Evolutionary conservation across 1,140 invertebrate species (phyloP).

Genomic region (Lepidurus couesii): DNA sequence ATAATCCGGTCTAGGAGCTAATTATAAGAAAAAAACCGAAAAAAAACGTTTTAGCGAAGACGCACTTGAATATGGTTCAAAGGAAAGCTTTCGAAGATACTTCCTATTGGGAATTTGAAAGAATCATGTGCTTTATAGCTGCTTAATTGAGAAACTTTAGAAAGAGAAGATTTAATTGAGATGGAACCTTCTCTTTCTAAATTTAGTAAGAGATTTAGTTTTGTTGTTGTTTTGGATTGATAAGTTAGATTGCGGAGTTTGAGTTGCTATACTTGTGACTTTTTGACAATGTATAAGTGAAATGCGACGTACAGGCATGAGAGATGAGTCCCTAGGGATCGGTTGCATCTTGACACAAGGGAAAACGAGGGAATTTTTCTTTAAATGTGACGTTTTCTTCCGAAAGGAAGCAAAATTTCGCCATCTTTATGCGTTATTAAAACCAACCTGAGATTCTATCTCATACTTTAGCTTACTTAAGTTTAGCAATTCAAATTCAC

Average conservation of each 20-base stretch:
- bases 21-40: conserved; percentile 30
- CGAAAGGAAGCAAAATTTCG: neutral
- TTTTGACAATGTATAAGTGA: conserved; percentile 24
- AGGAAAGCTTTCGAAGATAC: neutral
- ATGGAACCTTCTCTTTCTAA: no score
- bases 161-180: neutral
- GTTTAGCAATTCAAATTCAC: no score
- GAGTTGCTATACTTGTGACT: no score
- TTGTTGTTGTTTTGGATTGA: neutral
- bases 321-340: conserved; percentile 30
- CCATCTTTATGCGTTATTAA: no score
- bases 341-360: neutral
- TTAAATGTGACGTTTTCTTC: neutral
- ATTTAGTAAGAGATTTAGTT: neutral
- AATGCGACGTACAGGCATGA: conserved; percentile 33
- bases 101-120: neutral
- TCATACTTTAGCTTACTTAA: no score
- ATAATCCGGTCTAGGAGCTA: conserved; percentile 39
- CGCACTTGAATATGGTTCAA: neutral
- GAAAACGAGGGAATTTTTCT: neutral
- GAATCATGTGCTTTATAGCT: neutral
- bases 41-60: conserved; percentile 1
- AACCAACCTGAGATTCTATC: no score
- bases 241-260: no score
- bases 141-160: neutral